These are phyloP conservation scores for Machaerirhynchus nigripectus DNA, from an alignment of 2,113 vertebrate genomes.

Conservation along the genomic window DNA sequence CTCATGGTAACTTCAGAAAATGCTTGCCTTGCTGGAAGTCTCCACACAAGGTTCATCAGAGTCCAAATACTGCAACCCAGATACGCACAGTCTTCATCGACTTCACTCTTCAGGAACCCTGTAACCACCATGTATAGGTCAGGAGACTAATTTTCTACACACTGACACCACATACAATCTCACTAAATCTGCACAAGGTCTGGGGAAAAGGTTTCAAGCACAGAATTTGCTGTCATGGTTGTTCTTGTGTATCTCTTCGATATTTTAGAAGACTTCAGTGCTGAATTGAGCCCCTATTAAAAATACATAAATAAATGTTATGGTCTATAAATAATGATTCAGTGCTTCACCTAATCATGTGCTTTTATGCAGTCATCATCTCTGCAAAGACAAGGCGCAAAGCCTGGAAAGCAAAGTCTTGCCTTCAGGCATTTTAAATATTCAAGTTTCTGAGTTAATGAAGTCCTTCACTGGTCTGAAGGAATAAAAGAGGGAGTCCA, in stretches of 20 bases:
- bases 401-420: conserved; percentile 23
- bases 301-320: conserved; percentile 3
- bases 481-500: background rate
- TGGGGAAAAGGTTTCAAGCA: background rate
- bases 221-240: background rate
- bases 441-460: background rate
- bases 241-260: background rate
- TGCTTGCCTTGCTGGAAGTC: background rate
- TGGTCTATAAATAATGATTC: background rate
- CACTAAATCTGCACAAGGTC: background rate
- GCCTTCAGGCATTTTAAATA: conserved; percentile 20
- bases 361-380: background rate
- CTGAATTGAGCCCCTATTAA: background rate
- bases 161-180: background rate
- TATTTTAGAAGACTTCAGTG: background rate
- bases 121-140: fast-evolving
- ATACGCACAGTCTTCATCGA: fast-evolving
- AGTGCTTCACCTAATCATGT: background rate
- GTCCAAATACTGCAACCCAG: background rate
- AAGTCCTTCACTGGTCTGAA: background rate
- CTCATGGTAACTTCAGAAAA: background rate
- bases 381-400: background rate
- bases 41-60: background rate
- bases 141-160: background rate
- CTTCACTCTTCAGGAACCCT: background rate